phyloP scores from a whole-genome alignment of 2,888 invertebrate genomes.

The Listrodromus nycthemerus region DNA sequence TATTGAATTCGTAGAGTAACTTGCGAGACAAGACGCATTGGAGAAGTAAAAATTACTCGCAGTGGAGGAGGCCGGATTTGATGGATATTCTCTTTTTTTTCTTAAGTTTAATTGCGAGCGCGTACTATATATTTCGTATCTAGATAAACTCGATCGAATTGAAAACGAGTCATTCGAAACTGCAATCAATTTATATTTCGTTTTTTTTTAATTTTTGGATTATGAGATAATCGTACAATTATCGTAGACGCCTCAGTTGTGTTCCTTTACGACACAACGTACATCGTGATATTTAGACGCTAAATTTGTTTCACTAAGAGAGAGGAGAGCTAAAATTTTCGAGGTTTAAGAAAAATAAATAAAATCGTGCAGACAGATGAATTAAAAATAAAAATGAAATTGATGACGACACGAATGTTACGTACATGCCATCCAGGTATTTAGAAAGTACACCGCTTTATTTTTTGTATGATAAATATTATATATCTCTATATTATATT shows the following conservation, averaged over 20 bases:
- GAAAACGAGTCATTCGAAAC: constrained; percentile 65
- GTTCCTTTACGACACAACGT: constrained; percentile 71
- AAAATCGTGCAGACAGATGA: constrained; percentile 56
- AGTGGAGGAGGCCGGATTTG: constrained; percentile 55
- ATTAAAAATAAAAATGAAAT: constrained; percentile 55
- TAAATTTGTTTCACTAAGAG: constrained; percentile 74
- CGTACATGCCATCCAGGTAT: constrained; percentile 79
- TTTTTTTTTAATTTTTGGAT: constrained; percentile 60
- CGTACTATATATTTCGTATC: constrained; percentile 51
- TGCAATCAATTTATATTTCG: constrained; percentile 67
- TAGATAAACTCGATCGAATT: constrained; percentile 53
- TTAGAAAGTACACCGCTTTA: constrained; percentile 80
- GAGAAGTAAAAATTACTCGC: constrained; percentile 44
- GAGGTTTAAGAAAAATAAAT: constrained; percentile 47
- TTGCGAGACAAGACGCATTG: constrained; percentile 29
- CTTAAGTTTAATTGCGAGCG: constrained; percentile 34
- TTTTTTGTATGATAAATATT: constrained; percentile 79
- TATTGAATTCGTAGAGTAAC: constrained; percentile 25
- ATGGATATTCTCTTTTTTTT: constrained; percentile 60
- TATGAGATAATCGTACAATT: constrained; percentile 68
- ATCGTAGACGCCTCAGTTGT: constrained; percentile 70
- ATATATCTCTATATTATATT: constrained; percentile 72
- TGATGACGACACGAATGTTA: constrained; percentile 71
- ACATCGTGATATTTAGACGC: constrained; percentile 82
- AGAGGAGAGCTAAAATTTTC: constrained; percentile 44